Evolutionary conservation across 1,140 invertebrate species (phyloP), one percentile per base, ranked within the genome.

Genomic region (Trichoplusia ni): DNA sequence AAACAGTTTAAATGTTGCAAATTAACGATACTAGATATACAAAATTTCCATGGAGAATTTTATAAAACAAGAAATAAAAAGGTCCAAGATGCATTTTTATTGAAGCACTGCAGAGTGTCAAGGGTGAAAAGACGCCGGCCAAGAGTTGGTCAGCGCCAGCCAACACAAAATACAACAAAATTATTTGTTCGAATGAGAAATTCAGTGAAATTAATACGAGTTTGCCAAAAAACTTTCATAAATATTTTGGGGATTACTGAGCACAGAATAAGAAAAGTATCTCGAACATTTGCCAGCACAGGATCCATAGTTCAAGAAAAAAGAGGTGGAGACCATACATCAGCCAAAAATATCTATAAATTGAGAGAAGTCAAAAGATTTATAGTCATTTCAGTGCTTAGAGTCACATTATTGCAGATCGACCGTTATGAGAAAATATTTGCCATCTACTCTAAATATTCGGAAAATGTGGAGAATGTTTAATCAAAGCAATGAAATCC

Each of bases 341-440:
- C 64, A 9, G 3, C 18, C 7, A 63, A 63, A 63, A 63, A 63
- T 42, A 21, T 38, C 1, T 16, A 61, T 14, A 67, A 67, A 38
- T 37, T 44, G n/a, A 44, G 29, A 23, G 47, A 13, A 25, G 64
- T 67, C 35, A 67, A 54, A 31, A 0, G 6, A 11, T 61, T 67
- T 61, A 61, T 67, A 11, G 35, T 44, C 47, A 3, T 67, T 67
- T 61, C 23, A 67, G 13, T 61, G 64, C 19, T 46, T 67, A 37
- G 64, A 66, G 27, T 67, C 64, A 8, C 64, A 67, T 38, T 67
- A 67, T 21, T 67, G 64, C 29, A 23, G 64, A 11, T 67, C 64
- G 5, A 31, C 47, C 4, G 29, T 46, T 29, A 29, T 29, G 6
- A 61, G 58, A 54, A 67, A 61, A 53, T 61, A 67, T 54, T 54